Base-by-base conservation (phyloP, 2,797 vertebrate species). In the Amblyopsis hoosieri region DNA sequence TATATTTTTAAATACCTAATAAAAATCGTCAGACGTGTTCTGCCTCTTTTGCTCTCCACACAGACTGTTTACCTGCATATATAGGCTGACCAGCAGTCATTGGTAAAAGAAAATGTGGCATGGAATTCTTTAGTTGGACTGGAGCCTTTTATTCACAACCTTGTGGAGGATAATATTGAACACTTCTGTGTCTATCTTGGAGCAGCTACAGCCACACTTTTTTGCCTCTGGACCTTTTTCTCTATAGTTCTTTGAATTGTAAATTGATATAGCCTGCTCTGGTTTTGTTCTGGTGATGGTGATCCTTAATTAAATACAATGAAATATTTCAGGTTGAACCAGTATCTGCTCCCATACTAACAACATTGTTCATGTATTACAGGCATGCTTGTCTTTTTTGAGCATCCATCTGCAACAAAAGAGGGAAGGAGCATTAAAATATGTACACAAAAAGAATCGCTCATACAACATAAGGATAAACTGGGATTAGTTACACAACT, bases 81-180 rank as follows among this genome's bases (percentile, higher is more conserved):
- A 23, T 23, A 23, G 19, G 19, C 68, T 12, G 46, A 51, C 12
- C 46, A 62, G 29, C 60, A 58, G 49, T 58, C 58, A 45, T 48
- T 53, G 2, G 64, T 70, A 67, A 63, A 70, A 12, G 60, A 66
- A 3, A 3, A 12, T 23, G 14, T 50, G 12, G 45, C 55, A 23
- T 59, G 45, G 55, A 49, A 55, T 69, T 66, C 15, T 57, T 60
- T 23, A 67, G 46, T 23, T 57, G 33, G 6, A 75, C 56, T 15
- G 66, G 50, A 12, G 58, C 56, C 47, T 69, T 62, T 58, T 33
- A 1, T 52, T 51, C 2, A 57, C 54, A 13, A 66, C 8, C 47
- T 55, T 69, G 53, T 59, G 46, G 58, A 58, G 6, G 49, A 75
- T 23, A 4, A 47, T 14, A 37, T 55, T 31, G 3, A 66, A 42